Base-by-base conservation (phyloP, 2,113 vertebrate species). In the Gallinago jamesoni region DNA sequence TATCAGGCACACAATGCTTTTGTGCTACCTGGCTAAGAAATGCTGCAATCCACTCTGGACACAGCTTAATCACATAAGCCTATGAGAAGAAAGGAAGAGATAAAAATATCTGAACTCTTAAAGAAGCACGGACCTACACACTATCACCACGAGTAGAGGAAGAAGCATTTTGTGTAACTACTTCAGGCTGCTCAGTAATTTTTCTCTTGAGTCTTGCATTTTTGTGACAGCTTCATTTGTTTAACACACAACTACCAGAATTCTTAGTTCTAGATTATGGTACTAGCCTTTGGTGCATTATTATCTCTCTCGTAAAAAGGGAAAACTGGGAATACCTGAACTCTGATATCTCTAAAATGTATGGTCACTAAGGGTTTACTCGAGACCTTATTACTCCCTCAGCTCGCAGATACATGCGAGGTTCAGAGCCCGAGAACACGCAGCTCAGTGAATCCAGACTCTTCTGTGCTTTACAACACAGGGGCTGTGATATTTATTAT, bases 401-500 rank as follows among this genome's bases (percentile, higher is more conserved):
- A 31, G 93, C 95, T 95, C 55, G 84, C 96, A 94, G 93, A 95
- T 24, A 70, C 81, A 72, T 0, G 3, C 2, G 7, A 82, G 96
- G 87, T 95, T 57, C 15, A 0, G 86, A 69, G 82, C 94, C 93
- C 13, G 10, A 96, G 95, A 98, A 97, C 97, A 82, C 97, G 95
- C 97, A 90, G 96, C 96, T 98, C 98, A 97, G 97, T 96, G 96
- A 97, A 98, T 98, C 95, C 96, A 70, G 66, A 95, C 96, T 98
- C 97, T 92, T 96, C 82, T 79, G 97, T 97, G 98, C 97, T 97
- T 97, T 96, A 96, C 88, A 98, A 97, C 83, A 97, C 98, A 97
- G 96, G 97, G 98, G 97, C 98, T 97, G 98, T 95, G 97, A 99
- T 99, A 99, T 99, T 99, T 99, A 99, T 99, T 99, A 99, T 99